These are phyloP conservation scores for Diarsia mendica DNA, from an alignment of 2,888 invertebrate genomes.

Conservation along the genomic window DNA sequence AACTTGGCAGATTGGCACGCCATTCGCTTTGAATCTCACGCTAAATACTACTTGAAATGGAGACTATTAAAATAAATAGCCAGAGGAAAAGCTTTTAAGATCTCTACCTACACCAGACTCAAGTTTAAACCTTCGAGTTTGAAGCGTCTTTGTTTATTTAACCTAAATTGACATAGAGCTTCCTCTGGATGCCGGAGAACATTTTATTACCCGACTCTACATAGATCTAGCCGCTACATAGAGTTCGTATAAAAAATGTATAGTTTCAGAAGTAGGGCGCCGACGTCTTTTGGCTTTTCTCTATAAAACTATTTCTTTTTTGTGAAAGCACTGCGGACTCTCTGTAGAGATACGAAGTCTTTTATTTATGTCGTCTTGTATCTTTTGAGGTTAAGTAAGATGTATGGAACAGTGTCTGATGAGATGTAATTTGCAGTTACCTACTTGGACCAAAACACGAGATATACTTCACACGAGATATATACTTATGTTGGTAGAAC, in stretches of 20 bases:
- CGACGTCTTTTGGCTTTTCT: constrained; percentile 44
- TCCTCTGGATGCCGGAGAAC: constrained; percentile 26
- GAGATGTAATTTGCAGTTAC: too few relatives aligned
- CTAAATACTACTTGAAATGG: constrained; percentile 3
- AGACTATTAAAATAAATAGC: constrained; percentile 1
- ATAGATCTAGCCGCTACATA: constrained; percentile 46
- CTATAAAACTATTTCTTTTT: constrained; percentile 58
- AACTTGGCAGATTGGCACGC: background rate
- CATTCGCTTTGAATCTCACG: constrained; percentile 14
- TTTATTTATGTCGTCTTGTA: constrained; percentile 50
- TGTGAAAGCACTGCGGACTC: constrained; percentile 42
- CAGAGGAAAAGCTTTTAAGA: constrained; percentile 1
- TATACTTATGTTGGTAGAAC: too few relatives aligned
- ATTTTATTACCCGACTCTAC: constrained; percentile 60
- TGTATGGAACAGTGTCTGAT: background rate
- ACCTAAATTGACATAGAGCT: constrained; percentile 34
- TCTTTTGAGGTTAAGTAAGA: constrained; percentile 21
- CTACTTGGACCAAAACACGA: too few relatives aligned
- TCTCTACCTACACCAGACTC: background rate
- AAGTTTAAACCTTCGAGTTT: constrained; percentile 27
- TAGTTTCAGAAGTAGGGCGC: constrained; percentile 51
- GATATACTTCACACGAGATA: too few relatives aligned
- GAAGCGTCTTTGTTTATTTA: constrained; percentile 49
- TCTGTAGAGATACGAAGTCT: constrained; percentile 41
- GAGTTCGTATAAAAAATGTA: constrained; percentile 63